Evolutionary conservation across 2,113 vertebrate genomes (phyloP).

Genomic region (Verasper variegatus): DNA sequence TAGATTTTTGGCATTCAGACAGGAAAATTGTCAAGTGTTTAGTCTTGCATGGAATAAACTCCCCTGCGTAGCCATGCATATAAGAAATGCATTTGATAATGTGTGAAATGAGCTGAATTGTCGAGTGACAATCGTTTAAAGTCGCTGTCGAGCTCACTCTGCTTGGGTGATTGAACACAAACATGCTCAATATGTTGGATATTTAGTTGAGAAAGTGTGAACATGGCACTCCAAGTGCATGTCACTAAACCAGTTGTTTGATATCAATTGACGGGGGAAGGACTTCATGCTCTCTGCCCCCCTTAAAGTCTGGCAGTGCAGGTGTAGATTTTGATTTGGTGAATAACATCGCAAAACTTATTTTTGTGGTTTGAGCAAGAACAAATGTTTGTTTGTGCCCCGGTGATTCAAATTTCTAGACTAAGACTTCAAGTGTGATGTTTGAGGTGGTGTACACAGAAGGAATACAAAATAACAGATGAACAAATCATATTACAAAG

Average conservation of each 20-base stretch:
- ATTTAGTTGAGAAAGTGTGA: background rate
- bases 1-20: conserved; percentile 6
- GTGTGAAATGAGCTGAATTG: conserved; percentile 49
- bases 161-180: background rate
- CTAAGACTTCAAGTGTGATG: too few species aligned
- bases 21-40: conserved; percentile 6
- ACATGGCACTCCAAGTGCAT: background rate
- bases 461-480: too few species aligned
- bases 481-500: too few species aligned
- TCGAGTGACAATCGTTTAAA: conserved; percentile 26
- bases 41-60: conserved; percentile 20
- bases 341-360: too few species aligned
- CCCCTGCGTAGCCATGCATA: conserved; percentile 28
- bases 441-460: too few species aligned
- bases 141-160: background rate
- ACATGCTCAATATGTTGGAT: background rate
- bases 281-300: background rate
- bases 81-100: conserved; percentile 31
- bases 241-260: background rate
- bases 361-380: too few species aligned
- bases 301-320: background rate
- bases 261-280: background rate
- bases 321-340: too few species aligned
- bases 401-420: too few species aligned
- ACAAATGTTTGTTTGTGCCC: too few species aligned